These are phyloP conservation scores for Trilocha varians DNA, from an alignment of 2,888 invertebrate genomes.

Conservation along the genomic window DNA sequence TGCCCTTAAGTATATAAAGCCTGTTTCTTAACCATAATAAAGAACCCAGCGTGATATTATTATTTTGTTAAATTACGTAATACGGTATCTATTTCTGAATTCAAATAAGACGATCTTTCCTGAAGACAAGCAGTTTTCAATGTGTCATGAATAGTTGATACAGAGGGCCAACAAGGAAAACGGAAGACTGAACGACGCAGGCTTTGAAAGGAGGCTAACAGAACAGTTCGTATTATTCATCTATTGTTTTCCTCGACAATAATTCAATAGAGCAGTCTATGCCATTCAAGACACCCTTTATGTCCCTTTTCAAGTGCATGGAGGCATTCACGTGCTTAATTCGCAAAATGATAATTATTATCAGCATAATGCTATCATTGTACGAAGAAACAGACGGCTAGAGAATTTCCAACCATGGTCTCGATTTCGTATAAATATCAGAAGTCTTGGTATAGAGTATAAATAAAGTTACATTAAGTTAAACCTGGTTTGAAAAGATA, in stretches of 20 bases:
- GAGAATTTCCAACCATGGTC: neutral
- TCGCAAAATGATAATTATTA: neutral
- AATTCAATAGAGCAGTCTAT: conserved; percentile 23
- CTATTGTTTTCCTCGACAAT: conserved; percentile 26
- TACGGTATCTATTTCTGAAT: neutral
- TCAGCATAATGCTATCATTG: too few relatives aligned
- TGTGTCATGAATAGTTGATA: conserved; percentile 7
- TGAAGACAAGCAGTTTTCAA: neutral
- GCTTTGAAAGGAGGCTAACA: conserved; percentile 18
- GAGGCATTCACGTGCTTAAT: neutral
- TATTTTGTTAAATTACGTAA: too few relatives aligned
- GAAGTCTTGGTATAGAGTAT: too few relatives aligned
- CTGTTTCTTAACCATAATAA: too few relatives aligned
- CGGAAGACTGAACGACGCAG: conserved; percentile 19
- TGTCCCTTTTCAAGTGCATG: neutral
- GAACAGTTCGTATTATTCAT: conserved; percentile 16
- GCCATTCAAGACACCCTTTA: neutral
- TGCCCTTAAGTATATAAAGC: too few relatives aligned
- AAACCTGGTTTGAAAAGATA: too few relatives aligned
- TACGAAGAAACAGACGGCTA: too few relatives aligned
- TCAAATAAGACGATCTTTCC: neutral
- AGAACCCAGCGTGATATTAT: too few relatives aligned
- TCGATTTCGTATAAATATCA: too few relatives aligned
- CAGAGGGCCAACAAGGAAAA: conserved; percentile 16
- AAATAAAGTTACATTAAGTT: too few relatives aligned